phyloP scores from a whole-genome alignment of 2,797 vertebrate genomes.

The Hypotaenidia philippensis region DNA sequence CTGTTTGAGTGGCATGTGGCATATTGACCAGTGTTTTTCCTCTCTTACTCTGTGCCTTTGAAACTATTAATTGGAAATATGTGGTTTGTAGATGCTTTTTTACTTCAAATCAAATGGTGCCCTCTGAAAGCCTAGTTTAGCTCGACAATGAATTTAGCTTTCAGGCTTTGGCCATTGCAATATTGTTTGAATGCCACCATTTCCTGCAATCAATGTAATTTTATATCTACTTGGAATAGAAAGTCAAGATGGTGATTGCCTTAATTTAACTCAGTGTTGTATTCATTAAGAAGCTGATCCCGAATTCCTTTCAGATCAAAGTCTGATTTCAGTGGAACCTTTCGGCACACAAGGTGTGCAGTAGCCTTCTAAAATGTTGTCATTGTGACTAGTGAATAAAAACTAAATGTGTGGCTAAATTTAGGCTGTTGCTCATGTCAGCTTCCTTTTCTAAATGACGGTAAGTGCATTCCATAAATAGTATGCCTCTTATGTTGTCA shows the following conservation, averaged over 20 bases:
- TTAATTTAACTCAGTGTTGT: constrained; percentile 70
- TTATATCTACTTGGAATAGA: constrained; percentile 74
- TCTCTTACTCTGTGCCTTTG: constrained; percentile 53
- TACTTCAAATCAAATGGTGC: constrained; percentile 51
- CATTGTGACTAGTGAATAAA: constrained; percentile 74
- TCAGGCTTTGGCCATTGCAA: constrained; percentile 61
- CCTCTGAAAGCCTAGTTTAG: constrained; percentile 64
- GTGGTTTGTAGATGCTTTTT: constrained; percentile 53
- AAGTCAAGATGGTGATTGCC: constrained; percentile 69
- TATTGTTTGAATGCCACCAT: constrained; percentile 73
- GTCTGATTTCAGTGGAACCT: constrained; percentile 57
- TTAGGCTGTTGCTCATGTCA: constrained; percentile 73
- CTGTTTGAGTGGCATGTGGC: neutral
- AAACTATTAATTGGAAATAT: constrained; percentile 64
- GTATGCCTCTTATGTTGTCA: constrained; percentile 74
- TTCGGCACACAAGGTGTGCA: constrained; percentile 26
- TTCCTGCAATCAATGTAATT: constrained; percentile 76
- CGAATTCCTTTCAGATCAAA: constrained; percentile 58
- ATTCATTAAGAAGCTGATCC: constrained; percentile 67
- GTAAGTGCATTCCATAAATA: constrained; percentile 76
- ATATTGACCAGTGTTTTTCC: constrained; percentile 34
- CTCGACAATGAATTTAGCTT: constrained; percentile 67
- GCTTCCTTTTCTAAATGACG: constrained; percentile 75
- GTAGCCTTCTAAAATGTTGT: constrained; percentile 70
- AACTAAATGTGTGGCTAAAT: constrained; percentile 72